Conservation (phyloP, 2,797 vertebrate species). For the Otolemur crassicaudatus region DNA sequence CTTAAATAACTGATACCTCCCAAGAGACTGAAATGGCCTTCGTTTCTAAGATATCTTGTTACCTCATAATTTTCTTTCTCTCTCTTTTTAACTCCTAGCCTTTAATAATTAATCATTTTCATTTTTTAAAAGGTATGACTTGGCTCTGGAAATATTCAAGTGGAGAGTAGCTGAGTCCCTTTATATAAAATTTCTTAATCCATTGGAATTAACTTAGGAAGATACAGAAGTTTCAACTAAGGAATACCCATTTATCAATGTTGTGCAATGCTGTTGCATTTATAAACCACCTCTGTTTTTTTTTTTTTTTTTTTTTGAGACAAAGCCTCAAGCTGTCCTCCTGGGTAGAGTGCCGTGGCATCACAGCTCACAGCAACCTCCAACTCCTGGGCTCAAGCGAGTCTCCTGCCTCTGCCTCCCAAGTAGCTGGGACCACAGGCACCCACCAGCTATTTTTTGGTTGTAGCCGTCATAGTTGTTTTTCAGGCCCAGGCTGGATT, state of each 20-base stretch:
- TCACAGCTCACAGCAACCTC: too few species aligned
- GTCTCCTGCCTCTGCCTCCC: too few species aligned
- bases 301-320: too few species aligned
- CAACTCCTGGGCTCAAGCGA: too few species aligned
- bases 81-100: constrained; percentile 61
- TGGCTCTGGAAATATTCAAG: constrained; percentile 55
- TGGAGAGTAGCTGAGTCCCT: not conserved
- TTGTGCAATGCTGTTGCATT: not conserved
- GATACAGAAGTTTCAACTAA: constrained; percentile 1
- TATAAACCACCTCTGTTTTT: not conserved
- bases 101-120: constrained; percentile 66
- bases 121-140: constrained; percentile 45
- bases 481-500: too few species aligned
- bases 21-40: constrained; percentile 57
- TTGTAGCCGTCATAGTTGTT: too few species aligned
- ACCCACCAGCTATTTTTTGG: too few species aligned
- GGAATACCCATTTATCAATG: not conserved
- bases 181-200: constrained; percentile 15
- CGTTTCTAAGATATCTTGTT: constrained; percentile 67
- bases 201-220: constrained; percentile 50
- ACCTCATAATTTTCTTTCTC: constrained; percentile 57
- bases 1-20: constrained; percentile 63
- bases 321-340: too few species aligned
- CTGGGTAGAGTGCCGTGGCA: too few species aligned
- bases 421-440: too few species aligned